These are phyloP conservation scores for Diarsia mendica DNA, from an alignment of 2,888 invertebrate species.

Conservation along the genomic window DNA sequence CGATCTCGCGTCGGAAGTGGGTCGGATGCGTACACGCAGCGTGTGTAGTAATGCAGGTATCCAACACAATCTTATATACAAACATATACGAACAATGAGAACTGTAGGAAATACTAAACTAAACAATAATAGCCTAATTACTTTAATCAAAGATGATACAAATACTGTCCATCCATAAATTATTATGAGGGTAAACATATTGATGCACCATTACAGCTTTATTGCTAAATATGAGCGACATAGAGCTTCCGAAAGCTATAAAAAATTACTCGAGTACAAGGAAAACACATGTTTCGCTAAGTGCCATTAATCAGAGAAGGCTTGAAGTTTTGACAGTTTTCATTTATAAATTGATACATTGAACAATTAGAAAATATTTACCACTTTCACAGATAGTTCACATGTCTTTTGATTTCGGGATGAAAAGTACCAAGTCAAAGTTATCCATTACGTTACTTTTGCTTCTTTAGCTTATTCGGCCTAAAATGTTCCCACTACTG, in stretches of 20 bases:
- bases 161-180: constrained; percentile 8
- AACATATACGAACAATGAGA: constrained; percentile 12
- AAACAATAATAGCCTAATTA: not conserved
- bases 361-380: not conserved
- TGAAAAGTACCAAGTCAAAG: not conserved
- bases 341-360: constrained; percentile 7
- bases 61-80: constrained; percentile 24
- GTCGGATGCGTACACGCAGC: constrained; percentile 54
- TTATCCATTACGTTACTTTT: not conserved
- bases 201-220: constrained; percentile 32
- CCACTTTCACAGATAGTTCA: not conserved
- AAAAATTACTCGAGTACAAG: constrained; percentile 14
- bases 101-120: constrained; percentile 15
- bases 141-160: not conserved
- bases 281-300: constrained; percentile 1
- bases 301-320: not conserved
- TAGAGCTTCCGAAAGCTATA: constrained; percentile 36
- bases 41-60: constrained; percentile 43
- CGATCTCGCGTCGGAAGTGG: constrained; percentile 63
- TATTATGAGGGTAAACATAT: constrained; percentile 23
- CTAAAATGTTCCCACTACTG: too few relatives aligned
- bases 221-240: constrained; percentile 29
- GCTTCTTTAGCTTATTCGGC: too few relatives aligned
- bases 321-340: not conserved
- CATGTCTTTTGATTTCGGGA: not conserved